Evolutionary conservation across 2,888 invertebrate genomes (phyloP).

Genomic region (Apodemia duryi): DNA sequence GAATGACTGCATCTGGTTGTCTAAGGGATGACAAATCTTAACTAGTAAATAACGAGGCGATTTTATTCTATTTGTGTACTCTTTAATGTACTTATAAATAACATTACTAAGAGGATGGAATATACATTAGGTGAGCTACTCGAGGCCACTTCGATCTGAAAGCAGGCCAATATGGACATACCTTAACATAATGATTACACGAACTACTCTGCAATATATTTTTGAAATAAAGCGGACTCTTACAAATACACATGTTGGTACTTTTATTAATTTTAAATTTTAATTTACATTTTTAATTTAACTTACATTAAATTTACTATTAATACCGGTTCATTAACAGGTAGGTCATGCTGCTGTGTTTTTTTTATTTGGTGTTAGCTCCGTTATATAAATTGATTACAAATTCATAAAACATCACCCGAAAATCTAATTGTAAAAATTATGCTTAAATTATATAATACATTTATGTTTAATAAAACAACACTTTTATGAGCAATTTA

Average conservation of each 20-base stretch:
- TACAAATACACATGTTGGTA: neutral
- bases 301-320: too few relatives aligned
- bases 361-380: neutral
- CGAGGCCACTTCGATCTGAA: constrained; percentile 47
- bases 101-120: constrained; percentile 74
- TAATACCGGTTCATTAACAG: neutral
- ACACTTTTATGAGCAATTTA: neutral
- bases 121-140: constrained; percentile 76
- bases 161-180: constrained; percentile 48
- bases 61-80: constrained; percentile 65
- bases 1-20: constrained; percentile 65
- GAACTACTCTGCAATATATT: constrained; percentile 53
- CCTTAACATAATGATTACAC: constrained; percentile 48
- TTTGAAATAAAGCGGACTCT: constrained; percentile 42
- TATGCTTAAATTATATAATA: neutral
- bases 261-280: too few relatives aligned
- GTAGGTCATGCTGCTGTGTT: neutral
- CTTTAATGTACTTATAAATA: constrained; percentile 70
- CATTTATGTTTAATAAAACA: neutral
- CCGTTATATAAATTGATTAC: neutral
- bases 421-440: neutral
- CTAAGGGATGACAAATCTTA: constrained; percentile 56
- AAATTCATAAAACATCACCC: neutral
- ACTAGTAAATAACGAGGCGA: constrained; percentile 64
- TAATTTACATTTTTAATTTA: too few relatives aligned